Evolutionary conservation across 2,888 invertebrate species (phyloP).

Genomic region (Vandiemenella viatica): DNA sequence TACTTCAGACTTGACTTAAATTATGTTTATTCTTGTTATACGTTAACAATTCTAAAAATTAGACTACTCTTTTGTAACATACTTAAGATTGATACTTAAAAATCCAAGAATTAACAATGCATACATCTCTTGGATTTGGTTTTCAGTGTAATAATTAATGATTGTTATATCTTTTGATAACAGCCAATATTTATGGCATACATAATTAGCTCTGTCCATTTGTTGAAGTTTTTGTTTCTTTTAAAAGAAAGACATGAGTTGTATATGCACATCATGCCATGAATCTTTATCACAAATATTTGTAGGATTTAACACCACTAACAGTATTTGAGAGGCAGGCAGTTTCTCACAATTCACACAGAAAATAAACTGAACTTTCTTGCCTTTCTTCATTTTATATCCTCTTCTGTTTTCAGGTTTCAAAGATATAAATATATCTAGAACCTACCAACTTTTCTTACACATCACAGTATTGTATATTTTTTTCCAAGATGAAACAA

Average conservation of each 20-base stretch:
- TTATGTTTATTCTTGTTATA: background rate
- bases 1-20: background rate
- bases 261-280: background rate
- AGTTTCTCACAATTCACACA: background rate
- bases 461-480: too few species aligned
- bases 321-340: background rate
- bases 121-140: background rate
- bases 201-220: too few species aligned
- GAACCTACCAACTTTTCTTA: too few species aligned
- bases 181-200: too few species aligned
- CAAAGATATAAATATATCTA: too few species aligned
- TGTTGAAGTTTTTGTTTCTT: too few species aligned
- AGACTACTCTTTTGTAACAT: background rate
- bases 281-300: background rate
- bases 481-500: too few species aligned
- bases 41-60: background rate
- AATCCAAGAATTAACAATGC: background rate
- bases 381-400: too few species aligned
- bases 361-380: too few species aligned
- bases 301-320: background rate
- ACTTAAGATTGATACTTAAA: background rate
- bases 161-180: background rate
- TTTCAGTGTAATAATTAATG: background rate
- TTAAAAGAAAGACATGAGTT: background rate
- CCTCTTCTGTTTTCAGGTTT: too few species aligned